Evolutionary conservation across 1,140 invertebrate genomes (phyloP).

Genomic region (Octopus sinensis): DNA sequence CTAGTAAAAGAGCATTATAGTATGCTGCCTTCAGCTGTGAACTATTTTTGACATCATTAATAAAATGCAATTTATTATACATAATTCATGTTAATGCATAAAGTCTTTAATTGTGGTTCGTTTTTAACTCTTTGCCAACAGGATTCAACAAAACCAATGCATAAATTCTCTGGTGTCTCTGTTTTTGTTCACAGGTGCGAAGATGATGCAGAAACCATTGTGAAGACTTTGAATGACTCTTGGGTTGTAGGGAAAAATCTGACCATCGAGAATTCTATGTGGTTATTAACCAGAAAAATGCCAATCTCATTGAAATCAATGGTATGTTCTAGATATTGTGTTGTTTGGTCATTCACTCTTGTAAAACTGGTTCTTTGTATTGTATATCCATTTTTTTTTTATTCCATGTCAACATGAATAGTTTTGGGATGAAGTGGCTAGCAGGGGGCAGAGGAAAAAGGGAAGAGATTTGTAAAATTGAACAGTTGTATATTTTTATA

Average conservation of each 20-base stretch:
- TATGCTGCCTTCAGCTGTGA: too few species aligned
- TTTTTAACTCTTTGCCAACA: too few species aligned
- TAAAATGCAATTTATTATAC: too few species aligned
- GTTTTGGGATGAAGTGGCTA: not conserved
- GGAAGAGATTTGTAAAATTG: not conserved
- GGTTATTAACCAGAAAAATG: constrained; percentile 85
- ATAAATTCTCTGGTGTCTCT: too few species aligned
- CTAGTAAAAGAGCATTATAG: too few species aligned
- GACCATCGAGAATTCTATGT: constrained; percentile 88
- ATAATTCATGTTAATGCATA: too few species aligned
- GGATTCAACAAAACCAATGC: too few species aligned
- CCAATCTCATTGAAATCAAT: constrained; percentile 84
- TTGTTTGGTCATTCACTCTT: not conserved
- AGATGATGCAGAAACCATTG: constrained; percentile 75
- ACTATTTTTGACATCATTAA: too few species aligned
- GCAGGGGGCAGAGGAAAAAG: not conserved
- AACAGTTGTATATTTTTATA: not conserved
- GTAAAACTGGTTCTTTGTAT: constrained; percentile 14
- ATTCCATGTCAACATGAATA: not conserved
- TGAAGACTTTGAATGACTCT: constrained; percentile 84
- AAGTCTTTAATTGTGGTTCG: too few species aligned
- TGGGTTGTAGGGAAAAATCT: constrained; percentile 79
- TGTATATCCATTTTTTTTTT: constrained; percentile 12
- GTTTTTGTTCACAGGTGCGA: constrained; percentile 41
- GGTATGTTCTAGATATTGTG: constrained; percentile 62